Evolutionary conservation across 2,797 vertebrate species (phyloP), one percentile per base, ranked within the genome.

Genomic region (Poeciliopsis gracilis): DNA sequence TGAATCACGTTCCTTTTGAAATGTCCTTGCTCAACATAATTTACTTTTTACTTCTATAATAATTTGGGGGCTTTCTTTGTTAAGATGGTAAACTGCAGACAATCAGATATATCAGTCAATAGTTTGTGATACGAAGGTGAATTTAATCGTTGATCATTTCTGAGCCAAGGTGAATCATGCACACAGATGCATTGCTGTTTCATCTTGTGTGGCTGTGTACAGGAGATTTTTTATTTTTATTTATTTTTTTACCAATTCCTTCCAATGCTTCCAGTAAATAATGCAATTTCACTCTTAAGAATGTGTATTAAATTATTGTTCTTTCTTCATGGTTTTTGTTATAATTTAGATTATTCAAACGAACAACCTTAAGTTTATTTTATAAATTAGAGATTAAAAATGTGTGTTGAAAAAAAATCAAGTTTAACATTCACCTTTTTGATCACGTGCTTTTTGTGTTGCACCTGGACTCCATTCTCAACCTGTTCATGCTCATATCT

Each of bases 41-140:
- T 47, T 45, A 59, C 69, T 77, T 73, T 72, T 82, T 75, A 77
- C 75, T 33, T 66, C 70, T 63, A 74, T 38, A 72, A 53, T 81
- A 89, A 87, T 91, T 85, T 89, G 28, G 73, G 80, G 70, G 73
- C 77, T 81, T 89, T 87, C 86, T 88, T 89, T 90, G 82, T 87
- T 86, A 66, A 86, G 69, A 80, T 74, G 61, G 30, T 30, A 84
- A 73, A 87, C 80, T 57, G 7, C 43, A 8, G 4, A 75, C 87
- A 88, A 77, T 88, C 85, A 77, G 67, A 77, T 38, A 84, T 78
- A 84, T 82, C 74, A 83, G 80, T 88, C 84, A 82, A 87, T 91
- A 81, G 51, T 82, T 78, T 82, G 30, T 82, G 73, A 83, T 85
- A 83, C 77, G 80, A 85, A 83, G 33, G 38, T 36, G 30, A 61